A percentile compares a stretch with the other conserved stretches of the same genome.
These are phyloP conservation scores for Centropus unirufus DNA, from an alignment of 2,113 vertebrate species.

Conservation along the genomic window DNA sequence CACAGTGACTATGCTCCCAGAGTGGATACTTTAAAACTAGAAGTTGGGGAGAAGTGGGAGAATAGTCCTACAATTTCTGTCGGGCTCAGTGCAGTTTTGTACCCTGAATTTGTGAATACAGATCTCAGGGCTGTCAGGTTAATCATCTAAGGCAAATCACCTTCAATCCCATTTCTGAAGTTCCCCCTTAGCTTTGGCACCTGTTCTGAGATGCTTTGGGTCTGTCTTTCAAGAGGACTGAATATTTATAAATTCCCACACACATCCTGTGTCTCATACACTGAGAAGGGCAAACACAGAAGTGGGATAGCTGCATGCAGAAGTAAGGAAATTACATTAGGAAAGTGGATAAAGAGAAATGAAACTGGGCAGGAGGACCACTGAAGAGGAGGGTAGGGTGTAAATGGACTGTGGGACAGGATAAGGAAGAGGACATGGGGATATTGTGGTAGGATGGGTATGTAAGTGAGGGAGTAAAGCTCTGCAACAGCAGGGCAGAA, in stretches of 20 bases:
- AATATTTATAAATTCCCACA: neutral
- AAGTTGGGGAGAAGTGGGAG: neutral
- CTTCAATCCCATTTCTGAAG: neutral
- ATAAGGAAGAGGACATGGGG: neutral
- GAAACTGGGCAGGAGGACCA: neutral
- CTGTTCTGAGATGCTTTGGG: neutral
- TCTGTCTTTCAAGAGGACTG: neutral
- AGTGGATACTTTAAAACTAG: neutral
- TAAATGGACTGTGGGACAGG: neutral
- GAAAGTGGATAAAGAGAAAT: neutral
- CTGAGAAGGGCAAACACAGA: neutral
- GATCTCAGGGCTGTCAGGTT: neutral
- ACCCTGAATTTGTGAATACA: neutral
- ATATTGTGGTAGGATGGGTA: neutral
- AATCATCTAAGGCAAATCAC: neutral
- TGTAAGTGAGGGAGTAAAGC: neutral
- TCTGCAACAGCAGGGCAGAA: neutral
- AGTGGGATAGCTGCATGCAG: neutral
- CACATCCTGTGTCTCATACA: neutral
- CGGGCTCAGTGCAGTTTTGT: neutral
- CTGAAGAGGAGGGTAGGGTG: neutral
- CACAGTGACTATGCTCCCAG: neutral
- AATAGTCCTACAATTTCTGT: neutral
- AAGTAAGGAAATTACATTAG: neutral
- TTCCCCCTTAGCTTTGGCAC: neutral